These are phyloP conservation scores for Toxonevra muliebris DNA, from an alignment of 2,888 invertebrate species.

Conservation along the genomic window DNA sequence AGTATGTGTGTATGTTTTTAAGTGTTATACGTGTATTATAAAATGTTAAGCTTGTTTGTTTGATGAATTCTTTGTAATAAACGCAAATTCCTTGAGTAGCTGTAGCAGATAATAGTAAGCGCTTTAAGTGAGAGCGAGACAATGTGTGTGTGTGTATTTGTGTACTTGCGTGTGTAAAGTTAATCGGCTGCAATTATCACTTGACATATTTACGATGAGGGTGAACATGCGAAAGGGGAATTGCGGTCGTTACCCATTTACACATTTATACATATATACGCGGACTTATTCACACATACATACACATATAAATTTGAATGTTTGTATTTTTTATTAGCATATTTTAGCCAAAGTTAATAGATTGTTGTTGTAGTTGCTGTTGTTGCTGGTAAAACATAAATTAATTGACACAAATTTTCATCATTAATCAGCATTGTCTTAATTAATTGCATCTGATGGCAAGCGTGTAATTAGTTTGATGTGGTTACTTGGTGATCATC, in stretches of 20 bases:
- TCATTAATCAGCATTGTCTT: background rate
- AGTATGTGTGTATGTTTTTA: slow-evolving; percentile 39
- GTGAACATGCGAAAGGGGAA: background rate
- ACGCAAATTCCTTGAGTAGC: background rate
- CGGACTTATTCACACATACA: too few relatives aligned
- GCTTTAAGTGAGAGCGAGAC: too few relatives aligned
- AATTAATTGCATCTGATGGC: background rate
- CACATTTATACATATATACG: background rate
- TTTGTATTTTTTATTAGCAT: too few relatives aligned
- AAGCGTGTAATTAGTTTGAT: background rate
- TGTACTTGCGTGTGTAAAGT: slow-evolving; percentile 46
- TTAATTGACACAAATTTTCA: slow-evolving; percentile 14
- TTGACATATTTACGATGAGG: slow-evolving; percentile 55
- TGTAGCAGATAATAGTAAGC: background rate
- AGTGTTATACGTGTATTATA: slow-evolving; percentile 29
- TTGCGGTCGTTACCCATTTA: background rate
- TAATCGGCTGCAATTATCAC: slow-evolving; percentile 58
- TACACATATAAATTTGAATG: too few relatives aligned
- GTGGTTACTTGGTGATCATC: background rate
- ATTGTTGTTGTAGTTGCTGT: too few relatives aligned
- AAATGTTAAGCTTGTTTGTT: background rate
- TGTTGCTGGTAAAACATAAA: background rate
- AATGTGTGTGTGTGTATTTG: background rate
- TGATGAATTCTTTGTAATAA: background rate
- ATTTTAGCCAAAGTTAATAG: too few relatives aligned